Percentiles rank a stretch among this genome's conserved stretches.
Evolutionary conservation across 2,113 vertebrate genomes (phyloP).

Genomic region (Podarcis muralis): DNA sequence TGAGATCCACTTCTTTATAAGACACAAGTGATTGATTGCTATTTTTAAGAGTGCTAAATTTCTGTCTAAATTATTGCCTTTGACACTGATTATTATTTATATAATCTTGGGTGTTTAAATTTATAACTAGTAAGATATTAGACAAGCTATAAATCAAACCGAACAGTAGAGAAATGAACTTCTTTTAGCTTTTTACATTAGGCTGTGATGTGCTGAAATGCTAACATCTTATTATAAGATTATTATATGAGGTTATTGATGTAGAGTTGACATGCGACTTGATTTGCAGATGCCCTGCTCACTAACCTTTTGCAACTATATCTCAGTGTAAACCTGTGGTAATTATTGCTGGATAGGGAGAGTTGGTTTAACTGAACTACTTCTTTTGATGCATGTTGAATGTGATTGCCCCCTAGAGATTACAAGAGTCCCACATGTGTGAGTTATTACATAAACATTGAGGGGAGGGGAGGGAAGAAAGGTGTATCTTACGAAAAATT

Average conservation of each 20-base stretch:
- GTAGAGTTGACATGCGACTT: conserved; percentile 71
- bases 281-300: conserved; percentile 75
- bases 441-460: conserved; percentile 70
- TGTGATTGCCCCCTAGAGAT: conserved; percentile 64
- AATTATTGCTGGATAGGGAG: conserved; percentile 70
- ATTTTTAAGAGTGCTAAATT: conserved; percentile 67
- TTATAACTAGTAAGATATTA: conserved; percentile 64
- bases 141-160: conserved; percentile 68
- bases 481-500: conserved; percentile 23
- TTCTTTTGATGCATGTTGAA: conserved; percentile 68
- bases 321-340: conserved; percentile 71
- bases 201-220: conserved; percentile 72
- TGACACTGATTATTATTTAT: conserved; percentile 74
- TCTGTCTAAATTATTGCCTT: conserved; percentile 68
- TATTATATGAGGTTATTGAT: conserved; percentile 68
- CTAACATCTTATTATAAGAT: conserved; percentile 71
- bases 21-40: conserved; percentile 65
- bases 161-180: conserved; percentile 63
- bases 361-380: conserved; percentile 63
- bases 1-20: conserved; percentile 65
- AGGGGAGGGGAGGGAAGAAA: conserved; percentile 16
- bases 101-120: conserved; percentile 69
- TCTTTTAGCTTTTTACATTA: conserved; percentile 54
- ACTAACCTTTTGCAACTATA: conserved; percentile 71
- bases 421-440: conserved; percentile 52